Percentiles rank a stretch among this genome's conserved stretches.
These are phyloP conservation scores for Agonopterix heracliana DNA, from an alignment of 2,888 invertebrate species.

Conservation along the genomic window DNA sequence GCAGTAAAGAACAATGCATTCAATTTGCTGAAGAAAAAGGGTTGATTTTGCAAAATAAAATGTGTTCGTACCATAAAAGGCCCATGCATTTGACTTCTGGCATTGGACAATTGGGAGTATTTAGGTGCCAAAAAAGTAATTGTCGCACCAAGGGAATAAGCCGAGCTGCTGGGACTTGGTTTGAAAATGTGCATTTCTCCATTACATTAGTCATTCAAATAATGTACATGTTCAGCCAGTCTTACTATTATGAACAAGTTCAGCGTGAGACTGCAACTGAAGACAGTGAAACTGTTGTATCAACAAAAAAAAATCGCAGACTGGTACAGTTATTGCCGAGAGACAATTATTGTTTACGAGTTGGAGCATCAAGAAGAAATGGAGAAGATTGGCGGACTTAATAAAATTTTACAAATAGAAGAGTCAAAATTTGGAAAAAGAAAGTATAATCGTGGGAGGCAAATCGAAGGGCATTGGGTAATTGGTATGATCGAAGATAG, in stretches of 20 bases:
- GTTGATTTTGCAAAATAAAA: background rate
- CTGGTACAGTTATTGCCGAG: background rate
- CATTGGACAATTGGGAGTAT: background rate
- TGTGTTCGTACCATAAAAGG: background rate
- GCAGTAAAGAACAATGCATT: background rate
- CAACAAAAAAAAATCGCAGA: background rate
- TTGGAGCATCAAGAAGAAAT: background rate
- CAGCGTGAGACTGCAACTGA: background rate
- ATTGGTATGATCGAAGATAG: constrained; percentile 24
- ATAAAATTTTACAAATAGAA: background rate
- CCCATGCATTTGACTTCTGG: background rate
- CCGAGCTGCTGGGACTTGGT: no score
- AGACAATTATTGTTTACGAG: background rate
- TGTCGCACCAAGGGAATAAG: background rate
- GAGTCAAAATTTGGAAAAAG: constrained; percentile 2
- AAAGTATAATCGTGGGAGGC: constrained; percentile 3
- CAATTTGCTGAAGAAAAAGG: background rate
- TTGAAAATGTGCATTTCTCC: no score
- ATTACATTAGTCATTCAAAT: no score
- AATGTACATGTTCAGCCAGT: background rate
- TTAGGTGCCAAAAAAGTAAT: background rate
- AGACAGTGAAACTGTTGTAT: background rate
- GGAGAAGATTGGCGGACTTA: background rate
- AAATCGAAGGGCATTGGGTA: constrained; percentile 19
- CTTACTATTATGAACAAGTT: background rate